A percentile compares a stretch with the other conserved stretches of the same genome.
phyloP scores from a whole-genome alignment of 2,113 vertebrate genomes.

The Neogobius melanostomus region DNA sequence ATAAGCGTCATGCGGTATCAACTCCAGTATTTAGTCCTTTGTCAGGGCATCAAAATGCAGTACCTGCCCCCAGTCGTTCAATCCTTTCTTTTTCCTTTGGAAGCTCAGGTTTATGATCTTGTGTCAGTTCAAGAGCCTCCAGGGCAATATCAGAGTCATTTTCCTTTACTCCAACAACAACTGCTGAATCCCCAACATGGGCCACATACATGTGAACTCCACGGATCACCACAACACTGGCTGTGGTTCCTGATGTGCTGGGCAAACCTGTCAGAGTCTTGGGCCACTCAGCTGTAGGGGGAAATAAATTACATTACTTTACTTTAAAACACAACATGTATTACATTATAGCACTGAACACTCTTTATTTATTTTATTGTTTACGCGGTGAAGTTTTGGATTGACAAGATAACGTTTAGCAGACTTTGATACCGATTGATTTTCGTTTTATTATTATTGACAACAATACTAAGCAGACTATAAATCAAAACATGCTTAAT shows the following conservation, averaged over 20 bases:
- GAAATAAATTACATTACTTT: neutral
- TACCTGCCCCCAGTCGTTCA: constrained; percentile 93
- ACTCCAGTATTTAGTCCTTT: too few species aligned
- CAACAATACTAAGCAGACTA: too few species aligned
- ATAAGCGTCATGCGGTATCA: neutral
- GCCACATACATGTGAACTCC: constrained; percentile 94
- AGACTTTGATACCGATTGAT: too few species aligned
- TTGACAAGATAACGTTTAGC: too few species aligned
- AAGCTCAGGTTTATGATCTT: constrained; percentile 97
- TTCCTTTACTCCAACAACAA: constrained; percentile 92
- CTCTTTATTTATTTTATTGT: too few species aligned
- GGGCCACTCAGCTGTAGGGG: constrained; percentile 89
- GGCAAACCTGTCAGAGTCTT: constrained; percentile 96
- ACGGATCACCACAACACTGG: constrained; percentile 93
- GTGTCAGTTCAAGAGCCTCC: constrained; percentile 92
- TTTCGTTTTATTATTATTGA: too few species aligned
- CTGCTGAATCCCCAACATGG: constrained; percentile 94
- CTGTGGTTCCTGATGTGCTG: constrained; percentile 95
- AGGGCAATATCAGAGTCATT: constrained; percentile 85
- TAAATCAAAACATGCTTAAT: too few species aligned
- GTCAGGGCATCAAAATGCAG: neutral
- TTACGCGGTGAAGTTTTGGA: too few species aligned
- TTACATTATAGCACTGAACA: too few species aligned
- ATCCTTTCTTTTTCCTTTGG: constrained; percentile 95
- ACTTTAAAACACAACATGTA: neutral